Evolutionary conservation across 2,113 vertebrate species (phyloP), one percentile per base, ranked within the genome.

Genomic region (Percina caprodes): DNA sequence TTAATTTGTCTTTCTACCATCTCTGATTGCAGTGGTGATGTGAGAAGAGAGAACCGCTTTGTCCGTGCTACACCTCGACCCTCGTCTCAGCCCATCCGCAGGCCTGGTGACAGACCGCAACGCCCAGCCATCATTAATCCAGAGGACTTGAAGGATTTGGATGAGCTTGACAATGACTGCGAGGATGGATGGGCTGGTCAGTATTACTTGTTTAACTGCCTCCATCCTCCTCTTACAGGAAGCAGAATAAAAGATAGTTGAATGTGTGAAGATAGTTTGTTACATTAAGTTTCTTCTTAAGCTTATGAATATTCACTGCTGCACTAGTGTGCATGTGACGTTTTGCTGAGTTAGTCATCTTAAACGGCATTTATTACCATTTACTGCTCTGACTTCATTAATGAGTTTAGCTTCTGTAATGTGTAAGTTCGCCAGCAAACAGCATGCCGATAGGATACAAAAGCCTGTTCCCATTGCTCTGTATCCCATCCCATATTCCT

Each of bases 141-240:
- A 0, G 98, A 99, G 33, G 98, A 99, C 88, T 93, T 99, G 49
- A 99, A 98, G 88, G 98, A 97, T 79, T 93, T 99, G 45, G 98
- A 99, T 77, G 98, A 99, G 9, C 95, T 99, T 60, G 98, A 99
- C 86, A 96, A 95, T 0, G 98, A 99, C 24, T 97, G 96, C 0
- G 97, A 99, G n/a, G 98, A 98, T 1, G 98, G 98, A 75, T 99
- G 98, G 98, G 98, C 98, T 90, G 98, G 98, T 99, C 84, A 90
- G 93, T 60, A 23, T 48, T 74, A 52, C 23, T 33, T 35, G 2
- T 72, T 12, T 30, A 33, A 15, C 48, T 52, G 3, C 11, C 24
- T 35, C 3, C 3, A 54, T 1, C 10, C 4, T 11, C 12, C 18
- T 45, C 16, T 65, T 59, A 10, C 16, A 46, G n/a, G 5, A 46